These are phyloP conservation scores for Salarias fasciatus DNA, from an alignment of 2,797 vertebrate genomes.

Conservation along the genomic window DNA sequence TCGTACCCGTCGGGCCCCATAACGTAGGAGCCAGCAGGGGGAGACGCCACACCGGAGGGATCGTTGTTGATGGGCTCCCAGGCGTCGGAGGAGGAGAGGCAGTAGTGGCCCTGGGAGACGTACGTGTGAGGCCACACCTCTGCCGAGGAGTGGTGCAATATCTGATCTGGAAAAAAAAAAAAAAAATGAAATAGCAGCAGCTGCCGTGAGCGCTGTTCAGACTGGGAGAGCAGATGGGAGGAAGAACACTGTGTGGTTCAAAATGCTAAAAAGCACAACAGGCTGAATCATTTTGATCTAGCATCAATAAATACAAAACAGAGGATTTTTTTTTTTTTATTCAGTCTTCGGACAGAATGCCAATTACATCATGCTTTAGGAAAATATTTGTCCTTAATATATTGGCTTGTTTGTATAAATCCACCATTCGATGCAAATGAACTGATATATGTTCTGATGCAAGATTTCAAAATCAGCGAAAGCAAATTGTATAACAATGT, in stretches of 20 bases:
- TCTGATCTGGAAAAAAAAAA: slow-evolving; percentile 83
- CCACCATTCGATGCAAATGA: too few species aligned
- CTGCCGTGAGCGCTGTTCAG: slow-evolving; percentile 19
- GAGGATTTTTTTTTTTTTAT: too few species aligned
- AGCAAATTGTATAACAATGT: too few species aligned
- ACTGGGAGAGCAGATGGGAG: slow-evolving; percentile 1
- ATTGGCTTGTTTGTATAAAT: too few species aligned
- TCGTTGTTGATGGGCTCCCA: slow-evolving; percentile 95
- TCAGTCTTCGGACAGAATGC: too few species aligned
- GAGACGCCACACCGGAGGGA: slow-evolving; percentile 92
- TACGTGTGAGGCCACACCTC: slow-evolving; percentile 98
- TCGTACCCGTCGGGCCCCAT: slow-evolving; percentile 88
- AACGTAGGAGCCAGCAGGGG: slow-evolving; percentile 89
- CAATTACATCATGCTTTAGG: too few species aligned
- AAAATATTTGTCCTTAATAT: too few species aligned
- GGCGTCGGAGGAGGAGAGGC: slow-evolving; percentile 95
- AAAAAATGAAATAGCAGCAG: slow-evolving; percentile 13
- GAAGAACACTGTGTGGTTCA: slow-evolving; percentile 1
- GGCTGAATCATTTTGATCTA: neutral
- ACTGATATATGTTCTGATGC: too few species aligned
- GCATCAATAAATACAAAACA: slow-evolving; percentile 2
- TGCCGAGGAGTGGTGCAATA: slow-evolving; percentile 92
- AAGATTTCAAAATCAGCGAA: too few species aligned
- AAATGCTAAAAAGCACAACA: slow-evolving; percentile 7
- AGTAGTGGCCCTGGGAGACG: slow-evolving; percentile 98